Percentiles rank a stretch among this genome's conserved stretches.
Conservation (phyloP, 2,888 invertebrate genomes). For the Andrena camellia region DNA sequence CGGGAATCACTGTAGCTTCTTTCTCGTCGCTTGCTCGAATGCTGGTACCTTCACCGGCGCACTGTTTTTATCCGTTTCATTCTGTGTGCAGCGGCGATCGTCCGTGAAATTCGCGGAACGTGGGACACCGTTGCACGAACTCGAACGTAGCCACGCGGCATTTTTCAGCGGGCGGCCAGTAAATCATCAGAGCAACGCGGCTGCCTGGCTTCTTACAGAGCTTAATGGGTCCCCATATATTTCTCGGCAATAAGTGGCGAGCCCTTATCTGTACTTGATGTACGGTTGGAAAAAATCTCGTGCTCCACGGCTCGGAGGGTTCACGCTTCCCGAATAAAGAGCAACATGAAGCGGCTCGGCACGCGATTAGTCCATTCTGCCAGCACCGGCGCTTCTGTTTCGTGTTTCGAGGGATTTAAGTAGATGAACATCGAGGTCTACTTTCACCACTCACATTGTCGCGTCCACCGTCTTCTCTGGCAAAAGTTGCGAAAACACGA, state of each 20-base stretch:
- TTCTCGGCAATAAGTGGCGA: slow-evolving; percentile 67
- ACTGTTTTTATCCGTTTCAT: neutral
- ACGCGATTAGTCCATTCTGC: slow-evolving; percentile 56
- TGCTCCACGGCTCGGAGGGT: slow-evolving; percentile 21
- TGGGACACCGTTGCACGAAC: slow-evolving; percentile 1
- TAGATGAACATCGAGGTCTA: neutral
- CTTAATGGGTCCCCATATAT: slow-evolving; percentile 66
- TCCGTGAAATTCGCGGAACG: slow-evolving; percentile 21
- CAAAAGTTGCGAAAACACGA: neutral
- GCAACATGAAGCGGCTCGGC: slow-evolving; percentile 56
- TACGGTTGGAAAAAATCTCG: slow-evolving; percentile 49
- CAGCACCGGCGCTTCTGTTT: neutral
- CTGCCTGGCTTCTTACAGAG: slow-evolving; percentile 52
- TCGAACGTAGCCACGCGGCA: slow-evolving; percentile 33
- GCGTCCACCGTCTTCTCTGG: no score
- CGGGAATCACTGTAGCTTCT: slow-evolving; percentile 46
- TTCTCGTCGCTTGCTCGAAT: neutral
- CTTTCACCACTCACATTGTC: neutral
- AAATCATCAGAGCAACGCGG: slow-evolving; percentile 55
- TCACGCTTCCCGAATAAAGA: slow-evolving; percentile 48
- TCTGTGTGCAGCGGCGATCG: neutral
- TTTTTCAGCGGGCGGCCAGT: slow-evolving; percentile 46
- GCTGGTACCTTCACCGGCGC: neutral
- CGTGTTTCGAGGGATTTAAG: neutral
- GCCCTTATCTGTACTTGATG: slow-evolving; percentile 67